These are phyloP conservation scores for Talpa occidentalis DNA, from an alignment of 2,113 vertebrate species.

Conservation along the genomic window DNA sequence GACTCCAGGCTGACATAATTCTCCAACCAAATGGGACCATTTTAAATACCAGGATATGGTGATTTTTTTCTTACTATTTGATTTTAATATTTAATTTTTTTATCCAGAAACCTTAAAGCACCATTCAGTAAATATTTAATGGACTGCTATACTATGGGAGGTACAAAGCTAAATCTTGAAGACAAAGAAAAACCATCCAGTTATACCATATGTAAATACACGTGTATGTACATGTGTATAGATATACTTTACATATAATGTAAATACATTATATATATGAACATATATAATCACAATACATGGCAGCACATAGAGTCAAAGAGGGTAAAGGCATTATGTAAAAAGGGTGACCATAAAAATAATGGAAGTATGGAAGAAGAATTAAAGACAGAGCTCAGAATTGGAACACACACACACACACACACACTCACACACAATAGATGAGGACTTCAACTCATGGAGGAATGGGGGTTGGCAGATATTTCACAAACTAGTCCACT, in stretches of 20 bases:
- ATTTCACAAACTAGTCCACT: not conserved
- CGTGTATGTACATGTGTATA: not conserved
- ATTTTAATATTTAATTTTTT: constrained; percentile 59
- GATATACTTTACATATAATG: not conserved
- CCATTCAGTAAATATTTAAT: constrained; percentile 45
- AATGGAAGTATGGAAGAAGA: not conserved
- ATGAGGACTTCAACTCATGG: not conserved
- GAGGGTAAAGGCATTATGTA: not conserved
- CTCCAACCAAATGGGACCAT: constrained; percentile 53
- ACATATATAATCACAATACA: not conserved
- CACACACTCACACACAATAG: not conserved
- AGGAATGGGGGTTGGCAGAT: not conserved
- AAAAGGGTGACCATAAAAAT: not conserved
- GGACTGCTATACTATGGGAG: not conserved
- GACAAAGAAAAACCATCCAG: not conserved
- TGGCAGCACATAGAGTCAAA: not conserved
- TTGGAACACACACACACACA: not conserved
- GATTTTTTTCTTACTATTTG: constrained; percentile 17
- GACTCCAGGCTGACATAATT: constrained; percentile 53
- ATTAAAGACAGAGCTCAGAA: not conserved
- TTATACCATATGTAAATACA: not conserved
- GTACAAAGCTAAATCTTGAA: not conserved
- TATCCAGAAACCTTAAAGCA: constrained; percentile 27
- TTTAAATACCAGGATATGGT: constrained; percentile 49
- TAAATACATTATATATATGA: not conserved